Percentiles rank a stretch among this genome's conserved stretches.
phyloP scores from a whole-genome alignment of 2,888 invertebrate species.

The Quadroppia sp. region DNA sequence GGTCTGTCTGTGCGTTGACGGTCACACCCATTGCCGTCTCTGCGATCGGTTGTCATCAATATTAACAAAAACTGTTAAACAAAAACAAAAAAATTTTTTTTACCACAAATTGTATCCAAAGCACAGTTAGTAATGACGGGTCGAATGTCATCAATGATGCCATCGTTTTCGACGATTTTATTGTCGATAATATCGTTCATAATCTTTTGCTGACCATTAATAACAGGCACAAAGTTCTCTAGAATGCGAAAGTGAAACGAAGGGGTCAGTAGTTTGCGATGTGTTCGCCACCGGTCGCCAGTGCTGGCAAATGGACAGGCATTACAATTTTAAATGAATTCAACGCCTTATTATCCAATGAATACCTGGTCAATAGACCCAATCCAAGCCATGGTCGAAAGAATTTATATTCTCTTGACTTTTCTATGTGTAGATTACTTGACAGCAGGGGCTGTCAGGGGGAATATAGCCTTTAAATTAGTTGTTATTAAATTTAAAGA shows the following conservation, averaged over 20 bases:
- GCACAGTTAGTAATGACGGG: conserved; percentile 48
- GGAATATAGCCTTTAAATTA: too few species aligned
- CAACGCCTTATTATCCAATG: too few species aligned
- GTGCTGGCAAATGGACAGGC: conserved; percentile 43
- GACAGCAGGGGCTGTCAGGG: too few species aligned
- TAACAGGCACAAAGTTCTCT: conserved; percentile 47
- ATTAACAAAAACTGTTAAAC: neutral
- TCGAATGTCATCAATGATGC: conserved; percentile 44
- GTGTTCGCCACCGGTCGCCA: conserved; percentile 46
- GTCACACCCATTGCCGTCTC: conserved; percentile 49
- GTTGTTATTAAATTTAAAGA: too few species aligned
- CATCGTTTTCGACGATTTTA: conserved; percentile 8
- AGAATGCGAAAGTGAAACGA: conserved; percentile 48
- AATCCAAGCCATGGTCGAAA: conserved; percentile 58
- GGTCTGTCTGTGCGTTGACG: conserved; percentile 47
- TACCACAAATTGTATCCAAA: conserved; percentile 48
- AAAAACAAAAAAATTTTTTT: too few species aligned
- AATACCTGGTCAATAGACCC: conserved; percentile 54
- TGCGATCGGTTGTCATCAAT: neutral
- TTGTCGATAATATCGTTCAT: conserved; percentile 44
- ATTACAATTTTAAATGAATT: too few species aligned
- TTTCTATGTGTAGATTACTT: too few species aligned
- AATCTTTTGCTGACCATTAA: conserved; percentile 46
- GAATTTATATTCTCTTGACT: too few species aligned
- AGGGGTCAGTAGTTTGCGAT: conserved; percentile 48